Evolutionary conservation across 2,888 invertebrate genomes (phyloP).

Genomic region (Neoascia interrupta): DNA sequence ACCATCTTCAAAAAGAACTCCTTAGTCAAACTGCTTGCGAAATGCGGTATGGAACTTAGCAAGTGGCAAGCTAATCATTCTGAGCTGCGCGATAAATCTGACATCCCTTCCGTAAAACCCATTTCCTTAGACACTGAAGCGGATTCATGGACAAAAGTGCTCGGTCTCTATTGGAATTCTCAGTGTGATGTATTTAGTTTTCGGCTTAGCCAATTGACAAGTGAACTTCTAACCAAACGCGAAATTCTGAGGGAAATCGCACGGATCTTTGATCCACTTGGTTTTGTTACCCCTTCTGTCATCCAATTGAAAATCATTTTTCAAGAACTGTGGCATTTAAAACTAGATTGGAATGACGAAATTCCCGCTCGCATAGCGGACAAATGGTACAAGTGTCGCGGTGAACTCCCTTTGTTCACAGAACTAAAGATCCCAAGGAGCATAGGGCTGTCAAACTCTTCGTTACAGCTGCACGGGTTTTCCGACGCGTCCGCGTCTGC

Average conservation of each 20-base stretch:
- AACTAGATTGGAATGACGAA: slow-evolving; percentile 54
- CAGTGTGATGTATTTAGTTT: background rate
- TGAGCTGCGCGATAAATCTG: slow-evolving; percentile 45
- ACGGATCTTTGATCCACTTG: slow-evolving; percentile 58
- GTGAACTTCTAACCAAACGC: slow-evolving; percentile 16
- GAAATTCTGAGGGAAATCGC: slow-evolving; percentile 23
- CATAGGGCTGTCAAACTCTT: background rate
- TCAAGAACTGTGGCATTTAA: slow-evolving; percentile 55
- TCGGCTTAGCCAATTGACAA: background rate
- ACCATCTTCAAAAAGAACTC: slow-evolving; percentile 21
- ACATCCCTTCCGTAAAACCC: slow-evolving; percentile 8
- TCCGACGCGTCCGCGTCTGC: slow-evolving; percentile 36
- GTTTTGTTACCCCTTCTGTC: slow-evolving; percentile 54
- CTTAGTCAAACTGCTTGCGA: slow-evolving; percentile 11
- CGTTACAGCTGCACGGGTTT: slow-evolving; percentile 35
- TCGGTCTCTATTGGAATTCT: slow-evolving; percentile 59
- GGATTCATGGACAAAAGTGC: slow-evolving; percentile 38
- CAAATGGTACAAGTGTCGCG: slow-evolving; percentile 20
- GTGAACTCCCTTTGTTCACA: slow-evolving; percentile 13
- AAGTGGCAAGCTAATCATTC: slow-evolving; percentile 18
- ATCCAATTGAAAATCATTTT: slow-evolving; percentile 58
- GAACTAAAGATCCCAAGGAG: slow-evolving; percentile 17
- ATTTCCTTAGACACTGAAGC: background rate
- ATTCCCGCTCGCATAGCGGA: slow-evolving; percentile 4
- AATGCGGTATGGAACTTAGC: slow-evolving; percentile 40